Evolutionary conservation across 2,113 vertebrate genomes (phyloP), one percentile per base, ranked within the genome.

Genomic region (Cricetomys ansorgei): DNA sequence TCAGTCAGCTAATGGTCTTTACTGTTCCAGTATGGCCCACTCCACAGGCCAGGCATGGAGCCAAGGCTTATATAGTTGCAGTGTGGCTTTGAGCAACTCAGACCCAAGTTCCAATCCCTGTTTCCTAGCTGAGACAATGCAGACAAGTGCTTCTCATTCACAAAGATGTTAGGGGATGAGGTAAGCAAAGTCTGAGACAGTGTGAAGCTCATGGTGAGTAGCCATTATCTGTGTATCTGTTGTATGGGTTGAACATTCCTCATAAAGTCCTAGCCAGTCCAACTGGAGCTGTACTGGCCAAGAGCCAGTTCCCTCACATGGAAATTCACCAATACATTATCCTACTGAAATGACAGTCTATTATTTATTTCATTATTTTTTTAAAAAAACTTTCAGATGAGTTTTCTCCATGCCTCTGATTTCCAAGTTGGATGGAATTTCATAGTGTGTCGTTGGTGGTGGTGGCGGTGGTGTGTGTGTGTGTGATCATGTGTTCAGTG

Each of bases 401-500:
- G 62, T 80, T 90, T 70, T 64, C 13, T 48, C 25, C 34, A 67
- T 73, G 65, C 3, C 67, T 88, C 62, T 86, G 65, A 89, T 77
- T 96, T 87, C 50, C 88, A 93, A 89, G 87, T 48, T 31, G 53
- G 15, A 90, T 91, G 34, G 3, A 21, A 77, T 85, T 93, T 91
- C 53, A 45, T 5, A 48, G 40, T 83, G 55, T 62, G n/a, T 59
- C 43, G n/a, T 83, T 59, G 55, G 27, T 81, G 17, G 37, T 79
- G 0, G 17, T 76, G 73, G 1, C 53, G 48, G 3, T 37, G 29
- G 15, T 34, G 19, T 48, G 83, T 83, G 12, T n/a, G 1, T 79
- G 48, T 69, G 17, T 53, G 34, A n/a, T 25, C 19, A 37, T 37
- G 12, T 27, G 65, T 50, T 50, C 10, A 69, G 29, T 25, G 19